Conservation (phyloP, 2,888 invertebrate species). For the Drosophila austrosaltans region DNA sequence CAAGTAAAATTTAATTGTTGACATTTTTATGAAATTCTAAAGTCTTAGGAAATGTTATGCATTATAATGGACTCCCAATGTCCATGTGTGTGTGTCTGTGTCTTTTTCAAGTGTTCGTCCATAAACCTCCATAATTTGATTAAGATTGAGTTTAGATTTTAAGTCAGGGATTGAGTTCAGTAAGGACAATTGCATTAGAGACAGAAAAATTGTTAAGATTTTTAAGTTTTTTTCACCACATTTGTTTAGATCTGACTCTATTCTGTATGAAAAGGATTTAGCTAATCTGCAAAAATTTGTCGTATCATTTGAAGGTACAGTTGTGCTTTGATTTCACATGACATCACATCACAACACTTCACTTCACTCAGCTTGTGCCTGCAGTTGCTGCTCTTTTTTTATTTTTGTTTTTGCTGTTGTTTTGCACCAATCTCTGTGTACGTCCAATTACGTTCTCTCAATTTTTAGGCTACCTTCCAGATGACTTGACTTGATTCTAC, state of each 20-base stretch:
- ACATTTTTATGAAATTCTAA: too few species aligned
- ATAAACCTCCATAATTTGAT: neutral
- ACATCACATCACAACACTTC: neutral
- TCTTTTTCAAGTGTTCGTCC: neutral
- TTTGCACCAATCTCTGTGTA: slow-evolving; percentile 41
- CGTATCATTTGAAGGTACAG: slow-evolving; percentile 3
- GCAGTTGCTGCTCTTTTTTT: slow-evolving; percentile 8
- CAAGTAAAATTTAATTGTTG: too few species aligned
- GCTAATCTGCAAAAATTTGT: neutral
- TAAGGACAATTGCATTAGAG: too few species aligned
- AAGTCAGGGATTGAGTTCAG: too few species aligned
- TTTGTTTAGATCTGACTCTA: neutral
- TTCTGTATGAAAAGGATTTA: neutral
- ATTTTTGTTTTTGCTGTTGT: neutral
- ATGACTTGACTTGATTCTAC: slow-evolving; percentile 28
- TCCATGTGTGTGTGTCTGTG: too few species aligned
- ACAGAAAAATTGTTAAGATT: too few species aligned
- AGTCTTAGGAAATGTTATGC: too few species aligned
- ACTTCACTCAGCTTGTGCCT: neutral
- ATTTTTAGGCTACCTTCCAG: slow-evolving; percentile 41
- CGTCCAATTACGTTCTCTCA: slow-evolving; percentile 42
- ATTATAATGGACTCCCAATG: neutral
- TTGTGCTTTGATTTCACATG: slow-evolving; percentile 7
- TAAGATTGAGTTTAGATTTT: neutral
- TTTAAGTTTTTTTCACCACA: neutral